Evolutionary conservation across 2,888 invertebrate genomes (phyloP), one percentile per base, ranked within the genome.

Genomic region (Pollenia angustigena): DNA sequence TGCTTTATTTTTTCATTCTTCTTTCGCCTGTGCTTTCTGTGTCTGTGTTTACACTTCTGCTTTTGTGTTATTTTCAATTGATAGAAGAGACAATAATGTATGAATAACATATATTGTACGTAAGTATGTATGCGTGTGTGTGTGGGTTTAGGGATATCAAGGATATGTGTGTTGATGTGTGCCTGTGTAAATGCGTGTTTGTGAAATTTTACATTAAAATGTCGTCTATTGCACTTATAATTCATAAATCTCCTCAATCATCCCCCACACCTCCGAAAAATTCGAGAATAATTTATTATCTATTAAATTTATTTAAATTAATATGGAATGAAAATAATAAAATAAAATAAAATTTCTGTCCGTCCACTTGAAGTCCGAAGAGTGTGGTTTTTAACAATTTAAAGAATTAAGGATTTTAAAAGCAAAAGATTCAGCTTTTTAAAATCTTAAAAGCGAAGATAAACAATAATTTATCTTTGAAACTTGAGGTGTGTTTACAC

Each of bases 181-280:
- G 8, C 14, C 8, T 23, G n/a, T 62, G 52, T 52, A 23, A 62
- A 46, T 64, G 64, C 8, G 44, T 62, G 42, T 44, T 44, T 54
- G 44, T 54, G 44, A 64, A 76, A 42, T 6, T 52, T 62, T 76
- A 42, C 23, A 64, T 64, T 52, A 54, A 64, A 23, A 76, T 75
- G 75, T 64, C 76, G 75, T 64, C 76, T 54, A 32, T 46, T 66
- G 4, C 66, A 66, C 16, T 40, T 54, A 68, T 40, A 58, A 58
- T 9, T 54, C 6, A 32, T 32, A 32, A 32, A 32, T 32, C 32
- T 32, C 32, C 52, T 76, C 9, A 12, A 56, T 56, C 4, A 50
- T n/a, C 44, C 32, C 71, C 32, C 71, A 54, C 32, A 16, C 50
- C 42, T 11, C 4, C 18, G 60, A 50, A 7, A 50, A 18, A 50